Conservation (phyloP, 2,113 vertebrate species). For the Emydocephalus ijimae region DNA sequence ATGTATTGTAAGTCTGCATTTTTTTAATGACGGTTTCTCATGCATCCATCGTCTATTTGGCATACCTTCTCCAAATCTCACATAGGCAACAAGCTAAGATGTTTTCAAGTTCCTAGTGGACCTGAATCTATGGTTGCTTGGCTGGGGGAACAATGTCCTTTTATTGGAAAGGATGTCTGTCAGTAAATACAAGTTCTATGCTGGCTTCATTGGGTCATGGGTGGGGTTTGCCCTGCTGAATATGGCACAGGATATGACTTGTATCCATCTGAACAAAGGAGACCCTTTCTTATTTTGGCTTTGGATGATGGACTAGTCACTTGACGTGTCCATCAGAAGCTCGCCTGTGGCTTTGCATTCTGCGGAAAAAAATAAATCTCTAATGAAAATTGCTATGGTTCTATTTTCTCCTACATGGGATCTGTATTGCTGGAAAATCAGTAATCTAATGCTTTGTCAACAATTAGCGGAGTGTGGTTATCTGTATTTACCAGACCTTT, state of each 20-base stretch:
- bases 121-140: background rate
- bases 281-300: background rate
- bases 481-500: conserved; percentile 1
- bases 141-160: background rate
- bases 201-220: background rate
- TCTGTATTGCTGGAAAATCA: too few species aligned
- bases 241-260: background rate
- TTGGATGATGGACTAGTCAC: background rate
- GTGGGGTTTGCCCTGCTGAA: background rate
- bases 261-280: background rate
- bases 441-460: conserved; percentile 5
- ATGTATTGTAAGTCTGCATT: background rate
- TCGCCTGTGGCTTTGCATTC: background rate
- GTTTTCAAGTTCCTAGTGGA: background rate
- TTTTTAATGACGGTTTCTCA: background rate
- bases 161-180: background rate
- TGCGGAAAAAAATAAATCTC: too few species aligned
- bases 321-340: background rate
- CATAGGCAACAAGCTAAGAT: background rate
- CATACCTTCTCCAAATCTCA: background rate
- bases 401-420: background rate
- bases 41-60: background rate
- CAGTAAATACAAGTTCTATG: background rate
- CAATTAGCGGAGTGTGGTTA: conserved; percentile 6
- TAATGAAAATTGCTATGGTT: background rate